Conservation (phyloP, 2,888 invertebrate species). For the Mythimna albipuncta region DNA sequence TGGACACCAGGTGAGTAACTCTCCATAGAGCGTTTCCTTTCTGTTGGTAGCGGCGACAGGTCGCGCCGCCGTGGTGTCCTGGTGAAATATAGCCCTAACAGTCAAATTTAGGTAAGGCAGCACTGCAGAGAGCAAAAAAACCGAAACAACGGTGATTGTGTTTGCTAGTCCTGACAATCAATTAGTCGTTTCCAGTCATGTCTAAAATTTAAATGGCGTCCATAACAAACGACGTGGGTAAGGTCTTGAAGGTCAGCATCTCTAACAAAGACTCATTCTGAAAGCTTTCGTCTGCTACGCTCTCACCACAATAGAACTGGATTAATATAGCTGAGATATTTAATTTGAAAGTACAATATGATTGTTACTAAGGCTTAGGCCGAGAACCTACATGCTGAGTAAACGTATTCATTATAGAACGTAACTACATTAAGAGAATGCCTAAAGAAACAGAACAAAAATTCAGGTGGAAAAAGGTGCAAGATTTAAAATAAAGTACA, state of each 20-base stretch:
- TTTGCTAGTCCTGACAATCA: too few relatives aligned
- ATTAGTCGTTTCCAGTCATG: not conserved
- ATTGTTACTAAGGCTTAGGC: slow-evolving; percentile 18
- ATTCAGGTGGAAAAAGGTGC: not conserved
- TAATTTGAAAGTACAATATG: slow-evolving; percentile 30
- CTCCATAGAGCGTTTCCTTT: too few relatives aligned
- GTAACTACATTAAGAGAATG: not conserved
- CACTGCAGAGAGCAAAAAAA: not conserved
- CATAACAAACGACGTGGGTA: slow-evolving; percentile 12
- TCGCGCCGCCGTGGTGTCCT: too few relatives aligned
- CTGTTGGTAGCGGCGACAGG: too few relatives aligned
- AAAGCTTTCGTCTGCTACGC: slow-evolving; percentile 30
- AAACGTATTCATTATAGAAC: not conserved
- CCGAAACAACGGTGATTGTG: not conserved
- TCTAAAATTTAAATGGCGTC: not conserved
- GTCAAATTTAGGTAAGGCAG: too few relatives aligned
- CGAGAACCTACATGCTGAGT: not conserved
- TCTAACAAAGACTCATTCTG: slow-evolving; percentile 30
- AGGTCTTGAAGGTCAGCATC: slow-evolving; percentile 27
- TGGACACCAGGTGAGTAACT: too few relatives aligned
- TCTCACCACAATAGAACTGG: slow-evolving; percentile 39
- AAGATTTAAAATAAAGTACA: not conserved
- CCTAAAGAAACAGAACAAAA: not conserved
- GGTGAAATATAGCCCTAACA: too few relatives aligned
- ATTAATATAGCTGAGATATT: slow-evolving; percentile 43